These are phyloP conservation scores for Loriculus beryllinus DNA, from an alignment of 2,797 vertebrate species.

Conservation along the genomic window DNA sequence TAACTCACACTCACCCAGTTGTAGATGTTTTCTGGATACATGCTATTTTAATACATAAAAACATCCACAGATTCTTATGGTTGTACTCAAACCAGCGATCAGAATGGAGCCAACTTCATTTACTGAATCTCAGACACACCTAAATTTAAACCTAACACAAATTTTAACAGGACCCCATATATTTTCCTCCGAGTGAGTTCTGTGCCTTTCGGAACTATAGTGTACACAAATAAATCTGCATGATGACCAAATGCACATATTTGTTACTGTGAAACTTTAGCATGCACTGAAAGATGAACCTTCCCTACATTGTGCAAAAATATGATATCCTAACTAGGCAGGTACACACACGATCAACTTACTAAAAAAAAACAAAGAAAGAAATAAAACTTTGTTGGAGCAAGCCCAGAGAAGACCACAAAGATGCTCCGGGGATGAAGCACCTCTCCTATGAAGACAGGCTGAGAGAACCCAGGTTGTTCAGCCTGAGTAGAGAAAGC, in stretches of 20 bases:
- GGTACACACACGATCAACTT: conserved; percentile 60
- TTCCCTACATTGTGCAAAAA: conserved; percentile 41
- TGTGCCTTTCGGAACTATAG: background rate
- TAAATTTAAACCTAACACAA: conserved; percentile 6
- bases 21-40: background rate
- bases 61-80: background rate
- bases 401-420: background rate
- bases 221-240: background rate
- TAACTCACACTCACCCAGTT: background rate
- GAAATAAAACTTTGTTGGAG: background rate
- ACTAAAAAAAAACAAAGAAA: background rate
- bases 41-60: background rate
- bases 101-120: background rate
- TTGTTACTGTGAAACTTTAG: conserved; percentile 1
- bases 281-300: conserved; percentile 54
- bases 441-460: background rate
- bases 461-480: background rate
- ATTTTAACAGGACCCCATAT: background rate
- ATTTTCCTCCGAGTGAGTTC: background rate
- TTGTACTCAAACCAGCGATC: background rate
- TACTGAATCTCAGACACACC: background rate
- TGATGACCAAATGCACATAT: background rate
- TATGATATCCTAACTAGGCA: conserved; percentile 48
- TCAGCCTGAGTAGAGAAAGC: background rate
- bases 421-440: background rate